Conservation (phyloP, 2,797 vertebrate species). For the Cyprinodon diabolis region DNA sequence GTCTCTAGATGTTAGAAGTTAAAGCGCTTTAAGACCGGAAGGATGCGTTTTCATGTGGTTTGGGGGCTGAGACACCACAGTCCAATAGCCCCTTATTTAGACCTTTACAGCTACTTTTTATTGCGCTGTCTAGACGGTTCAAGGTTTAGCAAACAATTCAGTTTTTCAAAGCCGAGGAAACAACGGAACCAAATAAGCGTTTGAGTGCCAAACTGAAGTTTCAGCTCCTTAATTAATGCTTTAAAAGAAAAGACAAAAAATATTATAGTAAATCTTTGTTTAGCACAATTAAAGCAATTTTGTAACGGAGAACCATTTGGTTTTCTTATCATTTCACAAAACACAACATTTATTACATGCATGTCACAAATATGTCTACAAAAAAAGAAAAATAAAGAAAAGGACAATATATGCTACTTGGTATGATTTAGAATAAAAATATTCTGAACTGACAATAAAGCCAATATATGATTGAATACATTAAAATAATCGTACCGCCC, state of each 20-base stretch:
- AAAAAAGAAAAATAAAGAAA: constrained; percentile 28
- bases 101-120: constrained; percentile 96
- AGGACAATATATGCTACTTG: constrained; percentile 25
- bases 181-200: constrained; percentile 60
- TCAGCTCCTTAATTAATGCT: neutral
- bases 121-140: constrained; percentile 99
- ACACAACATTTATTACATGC: constrained; percentile 80
- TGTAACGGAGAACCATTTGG: constrained; percentile 49
- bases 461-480: constrained; percentile 28
- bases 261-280: neutral
- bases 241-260: neutral
- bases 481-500: constrained; percentile 62
- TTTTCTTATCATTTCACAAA: constrained; percentile 76
- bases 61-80: constrained; percentile 86
- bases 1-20: constrained; percentile 36
- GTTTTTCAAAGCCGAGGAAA: constrained; percentile 85
- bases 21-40: constrained; percentile 55
- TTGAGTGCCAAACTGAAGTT: constrained; percentile 32
- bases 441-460: constrained; percentile 50
- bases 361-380: constrained; percentile 72
- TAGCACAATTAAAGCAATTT: constrained; percentile 43
- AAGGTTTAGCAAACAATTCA: constrained; percentile 99
- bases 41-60: constrained; percentile 80
- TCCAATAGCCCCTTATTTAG: constrained; percentile 99
- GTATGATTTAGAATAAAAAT: constrained; percentile 56